A percentile compares a stretch with the other conserved stretches of the same genome.
These are phyloP conservation scores for Sorex araneus DNA, from an alignment of 2,113 vertebrate genomes.

Conservation along the genomic window DNA sequence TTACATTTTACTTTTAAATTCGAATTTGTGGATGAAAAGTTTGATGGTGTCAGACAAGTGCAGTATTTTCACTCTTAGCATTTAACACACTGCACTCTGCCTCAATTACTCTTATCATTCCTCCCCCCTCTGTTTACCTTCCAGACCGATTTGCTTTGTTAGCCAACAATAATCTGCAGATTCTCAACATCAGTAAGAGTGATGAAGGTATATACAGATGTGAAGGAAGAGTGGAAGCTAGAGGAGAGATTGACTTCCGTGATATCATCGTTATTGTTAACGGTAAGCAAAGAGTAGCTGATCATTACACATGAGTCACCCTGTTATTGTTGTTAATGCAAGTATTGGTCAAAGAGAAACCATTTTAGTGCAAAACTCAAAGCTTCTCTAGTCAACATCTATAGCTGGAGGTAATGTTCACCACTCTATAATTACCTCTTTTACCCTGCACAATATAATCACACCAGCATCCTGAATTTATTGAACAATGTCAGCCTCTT, in stretches of 20 bases:
- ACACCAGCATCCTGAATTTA: not conserved
- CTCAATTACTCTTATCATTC: constrained; percentile 69
- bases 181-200: constrained; percentile 96
- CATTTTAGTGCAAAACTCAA: not conserved
- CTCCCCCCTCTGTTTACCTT: constrained; percentile 78
- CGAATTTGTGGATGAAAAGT: constrained; percentile 68
- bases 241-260: constrained; percentile 98
- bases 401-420: not conserved
- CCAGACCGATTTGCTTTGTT: constrained; percentile 94
- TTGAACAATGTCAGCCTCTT: not conserved
- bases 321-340: no score
- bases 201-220: constrained; percentile 98
- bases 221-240: constrained; percentile 97
- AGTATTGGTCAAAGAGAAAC: not conserved
- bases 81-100: not conserved
- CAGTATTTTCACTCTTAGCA: constrained; percentile 69
- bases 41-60: constrained; percentile 62
- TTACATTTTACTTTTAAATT: constrained; percentile 87
- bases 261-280: constrained; percentile 98
- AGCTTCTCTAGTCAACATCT: not conserved
- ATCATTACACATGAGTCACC: no score
- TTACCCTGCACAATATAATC: not conserved
- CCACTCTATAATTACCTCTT: fast-evolving
- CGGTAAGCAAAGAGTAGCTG: constrained; percentile 90
- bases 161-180: constrained; percentile 97